Base-by-base conservation (phyloP, 2,888 invertebrate species). In the Melipona beecheii region DNA sequence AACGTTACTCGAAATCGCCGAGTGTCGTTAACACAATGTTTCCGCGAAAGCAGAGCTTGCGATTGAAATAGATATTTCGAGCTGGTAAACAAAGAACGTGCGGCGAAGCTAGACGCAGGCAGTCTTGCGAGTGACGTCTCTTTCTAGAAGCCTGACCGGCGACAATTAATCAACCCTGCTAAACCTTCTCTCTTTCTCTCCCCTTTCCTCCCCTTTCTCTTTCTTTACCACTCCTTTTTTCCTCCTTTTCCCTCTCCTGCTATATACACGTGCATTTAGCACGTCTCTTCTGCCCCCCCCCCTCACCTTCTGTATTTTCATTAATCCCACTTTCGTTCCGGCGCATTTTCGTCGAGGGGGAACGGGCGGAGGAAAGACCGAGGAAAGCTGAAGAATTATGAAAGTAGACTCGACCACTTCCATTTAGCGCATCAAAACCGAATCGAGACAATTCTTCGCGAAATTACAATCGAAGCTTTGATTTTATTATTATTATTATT, bases 301-400 rank as follows among this genome's bases (percentile, higher is more conserved):
- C 69, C 81, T 83, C 86, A 83, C 81, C 84, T 86, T 89, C 90
- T 84, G 90, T 91, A 92, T 92, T 92, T 92, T 92, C 92, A 92
- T 92, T 91, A 92, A 92, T 92, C 89, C 91, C 89, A 92, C 90
- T 92, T 92, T 91, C 91, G 89, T 90, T 73, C 88, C 85, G 83
- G 85, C 87, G 86, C 82, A 87, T 86, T 87, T 78, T 79, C 76
- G 70, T 52, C 72, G 68, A 81, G 80, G 70, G 71, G 62, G 43
- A 66, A 56, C n/a, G 27, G 21, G 2, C 2, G 2, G 58, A 76
- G 49, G 56, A 56, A 54, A 75, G 68, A 31, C 52, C 24, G 64
- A 64, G 65, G 58, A 77, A 58, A 79, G 60, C 65, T 56, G 69
- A 77, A 81, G 79, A 81, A 85, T 79, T 77, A 85, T 81, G 80